These are phyloP conservation scores for Phymorhynchus buccinoides DNA, from an alignment of 1,140 invertebrate genomes.

Conservation along the genomic window DNA sequence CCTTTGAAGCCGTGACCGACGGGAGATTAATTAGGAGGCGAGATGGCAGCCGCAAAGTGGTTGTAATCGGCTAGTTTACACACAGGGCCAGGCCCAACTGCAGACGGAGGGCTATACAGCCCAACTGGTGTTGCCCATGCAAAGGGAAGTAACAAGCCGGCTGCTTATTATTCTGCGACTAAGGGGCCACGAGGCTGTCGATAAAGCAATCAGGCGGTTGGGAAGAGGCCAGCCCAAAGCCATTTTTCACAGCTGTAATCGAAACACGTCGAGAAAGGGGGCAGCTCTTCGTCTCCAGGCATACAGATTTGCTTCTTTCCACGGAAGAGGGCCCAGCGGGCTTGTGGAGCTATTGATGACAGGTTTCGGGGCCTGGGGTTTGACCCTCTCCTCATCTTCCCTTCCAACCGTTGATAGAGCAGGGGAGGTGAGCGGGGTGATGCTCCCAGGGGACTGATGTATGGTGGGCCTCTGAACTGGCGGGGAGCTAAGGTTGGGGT, in stretches of 20 bases:
- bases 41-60: slow-evolving; percentile 25
- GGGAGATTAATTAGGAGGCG: slow-evolving; percentile 28
- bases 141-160: background rate
- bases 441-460: background rate
- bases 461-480: background rate
- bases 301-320: background rate
- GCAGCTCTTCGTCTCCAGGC: background rate
- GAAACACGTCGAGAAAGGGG: slow-evolving; percentile 1
- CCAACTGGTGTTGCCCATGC: background rate
- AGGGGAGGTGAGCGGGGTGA: background rate
- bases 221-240: background rate
- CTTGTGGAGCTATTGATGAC: slow-evolving; percentile 11
- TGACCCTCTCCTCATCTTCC: background rate
- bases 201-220: slow-evolving; percentile 21
- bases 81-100: slow-evolving; percentile 13
- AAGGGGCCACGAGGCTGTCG: background rate
- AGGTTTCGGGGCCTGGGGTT: background rate
- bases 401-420: background rate
- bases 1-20: slow-evolving; percentile 5
- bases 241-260: slow-evolving; percentile 4
- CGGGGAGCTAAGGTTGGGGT: background rate
- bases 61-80: slow-evolving; percentile 22
- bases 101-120: background rate
- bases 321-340: background rate
- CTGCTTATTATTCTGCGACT: slow-evolving; percentile 21